Evolutionary conservation across 2,888 invertebrate species (phyloP), one percentile per base, ranked within the genome.

Genomic region (Apomyelois bistriatella): DNA sequence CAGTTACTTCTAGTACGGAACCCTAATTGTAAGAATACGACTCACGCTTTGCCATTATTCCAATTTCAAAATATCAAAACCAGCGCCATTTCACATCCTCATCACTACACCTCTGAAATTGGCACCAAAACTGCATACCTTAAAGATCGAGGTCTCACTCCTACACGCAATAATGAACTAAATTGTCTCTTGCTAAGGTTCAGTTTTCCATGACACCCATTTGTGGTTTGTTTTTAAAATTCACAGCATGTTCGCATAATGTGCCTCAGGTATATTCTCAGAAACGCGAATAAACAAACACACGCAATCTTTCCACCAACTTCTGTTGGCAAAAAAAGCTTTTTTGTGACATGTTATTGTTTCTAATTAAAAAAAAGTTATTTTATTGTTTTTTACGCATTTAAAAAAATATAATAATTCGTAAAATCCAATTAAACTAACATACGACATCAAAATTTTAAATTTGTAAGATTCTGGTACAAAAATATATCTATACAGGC

Each of bases 241-340:
- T 80, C 82, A 66, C 61, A 57, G 53, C 68, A 62, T 66, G 76
- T 74, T 59, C 57, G 66, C 65, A 65, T 74, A 69, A 77, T 69
- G 70, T 58, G 65, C 79, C 78, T 80, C 74, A 72, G 68, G 80
- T 76, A 79, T 69, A 79, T 69, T 72, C 65, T 66, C 70, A 66
- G 73, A 66, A 68, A 64, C 57, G 59, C 56, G 59, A 65, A 67
- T 68, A 70, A 76, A 72, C 67, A 76, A 71, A 70, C 61, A 62
- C 51, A 55, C 60, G 53, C 55, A 17, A 37, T 56, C 46, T 46
- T 30, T 46, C 46, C 28, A 43, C n/a, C 35, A n/a, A 53, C 53
- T 52, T 52, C 52, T 50, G 41, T 41, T 35, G 28, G 30, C 36
- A 35, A 51, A 51, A 15, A 13, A 30, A 28, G 5, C 30, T 52